Evolutionary conservation across 1,140 invertebrate genomes (phyloP), one percentile per base, ranked within the genome.

Genomic region (Drosophila suzukii): DNA sequence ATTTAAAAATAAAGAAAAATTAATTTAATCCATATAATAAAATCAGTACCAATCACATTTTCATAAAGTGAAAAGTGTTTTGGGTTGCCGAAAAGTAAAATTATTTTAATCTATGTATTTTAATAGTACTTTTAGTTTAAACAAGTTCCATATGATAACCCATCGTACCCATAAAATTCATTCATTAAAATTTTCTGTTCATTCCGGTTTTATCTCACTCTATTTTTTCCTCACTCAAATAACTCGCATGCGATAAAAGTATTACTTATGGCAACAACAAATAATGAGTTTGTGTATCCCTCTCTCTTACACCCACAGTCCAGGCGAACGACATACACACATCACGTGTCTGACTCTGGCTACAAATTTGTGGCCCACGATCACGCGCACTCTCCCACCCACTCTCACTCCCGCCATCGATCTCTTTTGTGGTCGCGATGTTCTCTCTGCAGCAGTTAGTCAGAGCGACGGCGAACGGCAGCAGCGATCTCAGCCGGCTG

Each of bases 371-470:
- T 88, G 66, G 83, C 63, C 49, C 15, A 80, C 68, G 50, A 79
- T 79, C 68, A 74, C 68, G 67, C 67, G 73, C 67, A 38, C 12
- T 63, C 43, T 60, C 43, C 11, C 63, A 57, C 55, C 15, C 55
- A 47, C 57, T 54, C 10, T 12, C 47, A 15, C 58, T 55, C 59
- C 15, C 1, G 3, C 15, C 10, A 24, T 27, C 36, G 24, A 32
- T 59, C 27, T 36, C 57, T 34, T 34, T 46, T 51, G 49, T 51
- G 30, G 49, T 34, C 38, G 47, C 41, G 43, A 91, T 91, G 90
- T 79, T 83, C 68, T 89, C 90, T 24, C 72, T 80, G 60, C 90
- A 91, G 78, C 90, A 91, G 75, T 46, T 91, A 75, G 77, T 90
- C 73, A 84, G 89, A 81, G 82, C 59, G 32, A 32, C 57, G 50